Evolutionary conservation across 2,113 vertebrate species (phyloP), one percentile per base, ranked within the genome.

Genomic region (Amblyopsis rosae): DNA sequence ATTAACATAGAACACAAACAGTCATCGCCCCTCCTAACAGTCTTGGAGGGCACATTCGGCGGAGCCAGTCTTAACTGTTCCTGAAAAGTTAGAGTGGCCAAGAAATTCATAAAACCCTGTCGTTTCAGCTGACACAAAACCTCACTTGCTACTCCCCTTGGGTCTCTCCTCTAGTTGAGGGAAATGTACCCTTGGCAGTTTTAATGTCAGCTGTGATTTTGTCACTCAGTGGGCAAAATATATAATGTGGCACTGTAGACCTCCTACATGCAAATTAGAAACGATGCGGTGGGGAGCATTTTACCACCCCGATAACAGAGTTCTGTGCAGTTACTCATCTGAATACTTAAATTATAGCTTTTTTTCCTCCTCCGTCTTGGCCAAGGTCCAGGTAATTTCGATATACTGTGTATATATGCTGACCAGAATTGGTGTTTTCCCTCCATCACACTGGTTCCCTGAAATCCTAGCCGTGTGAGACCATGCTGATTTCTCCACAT

Each of bases 161-260:
- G 88, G 84, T 70, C 75, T 76, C 73, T 74, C 88, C 81, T 84
- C 68, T 71, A 72, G 80, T 84, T 69, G 76, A 78, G 80, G 77
- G 78, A 90, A 89, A 83, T 81, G 76, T 83, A 86, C 82, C 85
- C 87, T 87, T 86, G 87, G 86, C 83, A 74, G 80, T 84, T 63
- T 68, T 19, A 67, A 78, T 75, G 83, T 89, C 87, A 90, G 83
- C 80, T 86, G 79, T 83, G 79, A 89, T 92, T 92, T 89, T 88
- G 87, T 90, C 88, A 90, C 82, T 84, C 82, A 82, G 73, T 76
- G 67, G 86, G 78, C 57, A 15, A 79, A 85, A 84, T 80, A 84
- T 80, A 76, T 63, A 70, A 69, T 63, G 66, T 67, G 70, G 65
- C 58, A 67, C 72, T 17, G 59, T 57, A 71, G 63, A 75, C 80